phyloP scores from a whole-genome alignment of 2,113 vertebrate species.

The Gymnogyps californianus region DNA sequence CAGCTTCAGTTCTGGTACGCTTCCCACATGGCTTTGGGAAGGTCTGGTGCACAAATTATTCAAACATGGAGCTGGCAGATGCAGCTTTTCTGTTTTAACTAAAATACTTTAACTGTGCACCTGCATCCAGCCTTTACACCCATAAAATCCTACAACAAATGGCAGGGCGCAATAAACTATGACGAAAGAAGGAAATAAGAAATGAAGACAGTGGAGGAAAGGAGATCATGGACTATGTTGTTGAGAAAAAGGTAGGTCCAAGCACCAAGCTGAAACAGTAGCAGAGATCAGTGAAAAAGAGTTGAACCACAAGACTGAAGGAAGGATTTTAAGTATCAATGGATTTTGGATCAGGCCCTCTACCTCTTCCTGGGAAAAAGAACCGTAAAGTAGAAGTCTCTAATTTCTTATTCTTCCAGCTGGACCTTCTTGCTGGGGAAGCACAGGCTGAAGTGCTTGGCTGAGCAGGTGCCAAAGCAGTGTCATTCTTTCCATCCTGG shows the following conservation, averaged over 20 bases:
- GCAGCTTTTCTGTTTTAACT: background rate
- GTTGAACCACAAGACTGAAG: background rate
- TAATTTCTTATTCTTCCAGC: background rate
- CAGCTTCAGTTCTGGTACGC: background rate
- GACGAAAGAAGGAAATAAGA: background rate
- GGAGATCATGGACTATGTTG: rapidly evolving
- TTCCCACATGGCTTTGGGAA: background rate
- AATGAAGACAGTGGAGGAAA: background rate
- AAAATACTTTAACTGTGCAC: background rate
- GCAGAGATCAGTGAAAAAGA: background rate
- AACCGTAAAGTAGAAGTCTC: background rate
- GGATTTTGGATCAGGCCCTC: background rate
- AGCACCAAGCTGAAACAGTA: background rate
- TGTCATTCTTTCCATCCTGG: background rate
- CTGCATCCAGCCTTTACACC: background rate
- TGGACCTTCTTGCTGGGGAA: background rate
- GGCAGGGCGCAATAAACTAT: background rate
- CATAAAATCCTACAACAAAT: background rate
- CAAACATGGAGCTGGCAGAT: background rate
- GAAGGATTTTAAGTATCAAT: background rate
- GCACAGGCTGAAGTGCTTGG: background rate
- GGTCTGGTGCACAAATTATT: background rate
- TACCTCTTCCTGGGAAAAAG: background rate
- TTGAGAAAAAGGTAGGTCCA: background rate
- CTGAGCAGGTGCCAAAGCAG: background rate